A percentile compares a stretch with the other conserved stretches of the same genome.
Conservation (phyloP, 2,113 vertebrate genomes). For the Phalacrocorax aristotelis region DNA sequence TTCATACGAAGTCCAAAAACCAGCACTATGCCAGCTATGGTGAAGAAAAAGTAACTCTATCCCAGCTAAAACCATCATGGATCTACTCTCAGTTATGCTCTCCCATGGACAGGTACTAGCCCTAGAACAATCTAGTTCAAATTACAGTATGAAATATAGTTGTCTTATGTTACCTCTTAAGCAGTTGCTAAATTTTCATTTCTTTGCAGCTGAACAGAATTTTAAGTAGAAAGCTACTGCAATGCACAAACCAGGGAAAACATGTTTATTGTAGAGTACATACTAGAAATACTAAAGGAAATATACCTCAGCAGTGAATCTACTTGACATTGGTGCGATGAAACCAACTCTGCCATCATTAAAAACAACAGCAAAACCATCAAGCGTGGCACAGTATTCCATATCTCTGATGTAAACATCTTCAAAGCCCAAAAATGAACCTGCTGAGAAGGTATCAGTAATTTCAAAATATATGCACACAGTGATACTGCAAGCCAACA, state of each 20-base stretch:
- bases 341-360: slow-evolving; percentile 95
- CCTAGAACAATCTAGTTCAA: neutral
- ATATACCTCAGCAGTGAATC: slow-evolving; percentile 88
- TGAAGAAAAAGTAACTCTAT: too few species aligned
- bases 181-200: neutral
- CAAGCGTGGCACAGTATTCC: slow-evolving; percentile 93
- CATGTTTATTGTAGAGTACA: neutral
- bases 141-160: neutral
- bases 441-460: slow-evolving; percentile 69
- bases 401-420: slow-evolving; percentile 87
- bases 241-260: neutral
- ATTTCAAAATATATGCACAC: neutral
- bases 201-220: neutral
- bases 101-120: neutral
- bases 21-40: too few species aligned
- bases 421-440: slow-evolving; percentile 90
- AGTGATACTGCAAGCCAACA: neutral
- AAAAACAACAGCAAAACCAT: slow-evolving; percentile 95
- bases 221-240: neutral
- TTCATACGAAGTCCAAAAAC: too few species aligned
- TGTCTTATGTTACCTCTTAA: neutral
- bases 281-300: neutral
- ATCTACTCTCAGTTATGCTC: neutral
- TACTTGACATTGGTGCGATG: slow-evolving; percentile 90
- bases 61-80: too few species aligned